These are phyloP conservation scores for Pseudoips prasinana DNA, from an alignment of 2,888 invertebrate species.

Conservation along the genomic window DNA sequence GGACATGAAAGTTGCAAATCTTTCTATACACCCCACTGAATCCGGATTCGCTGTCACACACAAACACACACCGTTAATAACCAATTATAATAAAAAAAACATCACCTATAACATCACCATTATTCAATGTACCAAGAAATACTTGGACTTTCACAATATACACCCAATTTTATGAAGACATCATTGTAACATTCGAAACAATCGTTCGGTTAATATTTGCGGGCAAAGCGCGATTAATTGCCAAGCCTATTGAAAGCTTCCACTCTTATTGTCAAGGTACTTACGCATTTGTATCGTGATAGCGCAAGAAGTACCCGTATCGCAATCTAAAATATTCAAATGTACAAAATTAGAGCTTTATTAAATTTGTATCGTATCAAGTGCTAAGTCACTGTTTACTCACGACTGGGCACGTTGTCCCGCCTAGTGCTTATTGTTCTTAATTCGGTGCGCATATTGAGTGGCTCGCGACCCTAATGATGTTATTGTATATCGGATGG, in stretches of 20 bases:
- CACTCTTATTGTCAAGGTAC: slow-evolving; percentile 49
- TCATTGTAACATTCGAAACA: slow-evolving; percentile 14
- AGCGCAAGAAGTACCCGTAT: slow-evolving; percentile 78
- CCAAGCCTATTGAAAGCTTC: slow-evolving; percentile 40
- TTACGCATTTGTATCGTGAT: slow-evolving; percentile 80
- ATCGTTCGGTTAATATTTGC: slow-evolving; percentile 27
- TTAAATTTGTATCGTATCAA: slow-evolving; percentile 30
- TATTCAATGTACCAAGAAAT: too few species aligned
- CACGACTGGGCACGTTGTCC: slow-evolving; percentile 73
- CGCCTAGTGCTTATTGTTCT: slow-evolving; percentile 66
- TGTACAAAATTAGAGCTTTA: slow-evolving; percentile 45
- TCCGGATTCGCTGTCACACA: slow-evolving; percentile 83
- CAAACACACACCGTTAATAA: slow-evolving; percentile 25
- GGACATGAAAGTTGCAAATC: slow-evolving; percentile 87
- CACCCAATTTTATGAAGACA: slow-evolving; percentile 16
- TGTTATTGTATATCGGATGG: slow-evolving; percentile 34
- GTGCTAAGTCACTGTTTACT: slow-evolving; percentile 48
- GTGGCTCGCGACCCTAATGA: slow-evolving; percentile 27
- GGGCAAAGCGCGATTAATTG: slow-evolving; percentile 38
- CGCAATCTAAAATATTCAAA: slow-evolving; percentile 76
- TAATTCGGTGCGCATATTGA: slow-evolving; percentile 63
- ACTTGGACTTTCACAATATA: slow-evolving; percentile 10
- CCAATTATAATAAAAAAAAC: slow-evolving; percentile 6
- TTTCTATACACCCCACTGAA: slow-evolving; percentile 87
- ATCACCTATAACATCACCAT: too few species aligned